Percentiles rank a stretch among this genome's conserved stretches.
Evolutionary conservation across 2,888 invertebrate species (phyloP).

Genomic region (Tryphoninae sp.): DNA sequence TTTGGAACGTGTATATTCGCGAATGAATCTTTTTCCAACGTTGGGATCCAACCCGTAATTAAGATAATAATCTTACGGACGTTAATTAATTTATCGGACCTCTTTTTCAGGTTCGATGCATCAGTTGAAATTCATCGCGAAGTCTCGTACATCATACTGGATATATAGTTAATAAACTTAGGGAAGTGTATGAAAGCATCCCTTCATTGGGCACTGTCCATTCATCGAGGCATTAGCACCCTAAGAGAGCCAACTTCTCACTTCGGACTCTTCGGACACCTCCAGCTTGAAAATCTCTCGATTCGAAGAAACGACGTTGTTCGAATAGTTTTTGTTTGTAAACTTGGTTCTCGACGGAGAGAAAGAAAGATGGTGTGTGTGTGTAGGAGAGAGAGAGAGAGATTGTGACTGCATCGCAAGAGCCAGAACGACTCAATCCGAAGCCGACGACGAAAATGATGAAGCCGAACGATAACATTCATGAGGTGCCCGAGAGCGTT

Average conservation of each 20-base stretch:
- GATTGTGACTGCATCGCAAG: constrained; percentile 10
- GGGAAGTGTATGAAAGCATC: not conserved
- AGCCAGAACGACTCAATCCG: constrained; percentile 70
- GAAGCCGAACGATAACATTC: constrained; percentile 75
- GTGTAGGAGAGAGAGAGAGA: too few relatives aligned
- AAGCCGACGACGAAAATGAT: constrained; percentile 71
- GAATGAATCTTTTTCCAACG: not conserved
- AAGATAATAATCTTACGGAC: constrained; percentile 16
- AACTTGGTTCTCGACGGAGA: not conserved
- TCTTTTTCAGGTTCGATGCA: not conserved
- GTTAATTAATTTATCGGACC: not conserved
- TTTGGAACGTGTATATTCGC: too few relatives aligned
- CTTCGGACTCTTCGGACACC: not conserved
- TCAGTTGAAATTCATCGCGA: not conserved
- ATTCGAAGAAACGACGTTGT: not conserved
- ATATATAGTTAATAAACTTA: not conserved
- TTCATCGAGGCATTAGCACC: not conserved
- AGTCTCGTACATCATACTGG: not conserved
- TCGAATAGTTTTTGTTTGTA: not conserved
- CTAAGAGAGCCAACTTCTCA: not conserved
- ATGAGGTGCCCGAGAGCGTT: constrained; percentile 68
- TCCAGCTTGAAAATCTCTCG: not conserved
- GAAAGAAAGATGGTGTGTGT: too few relatives aligned
- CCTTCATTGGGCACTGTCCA: not conserved
- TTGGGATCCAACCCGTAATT: constrained; percentile 1